Evolutionary conservation across 2,888 invertebrate genomes (phyloP).

Genomic region (Philereme transversata): DNA sequence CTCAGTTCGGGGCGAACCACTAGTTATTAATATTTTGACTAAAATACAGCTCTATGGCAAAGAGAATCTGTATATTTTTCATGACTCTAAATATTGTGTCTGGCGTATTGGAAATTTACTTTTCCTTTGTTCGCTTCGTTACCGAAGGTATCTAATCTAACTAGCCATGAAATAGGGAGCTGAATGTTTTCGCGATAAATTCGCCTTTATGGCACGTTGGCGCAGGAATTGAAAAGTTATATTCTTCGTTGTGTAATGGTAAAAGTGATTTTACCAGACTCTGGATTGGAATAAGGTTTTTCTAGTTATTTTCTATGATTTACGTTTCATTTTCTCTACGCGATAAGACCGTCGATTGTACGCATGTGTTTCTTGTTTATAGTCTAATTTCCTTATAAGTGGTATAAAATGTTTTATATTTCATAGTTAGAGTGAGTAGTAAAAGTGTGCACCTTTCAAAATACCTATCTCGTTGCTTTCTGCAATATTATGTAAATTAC

Average conservation of each 20-base stretch:
- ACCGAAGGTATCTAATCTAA: constrained; percentile 13
- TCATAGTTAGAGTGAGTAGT: too few species aligned
- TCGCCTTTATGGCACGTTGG: constrained; percentile 17
- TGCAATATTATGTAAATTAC: too few species aligned
- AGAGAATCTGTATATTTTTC: neutral
- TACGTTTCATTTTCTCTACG: neutral
- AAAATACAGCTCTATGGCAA: too few species aligned
- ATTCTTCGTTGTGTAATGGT: constrained; percentile 11
- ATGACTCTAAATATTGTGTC: constrained; percentile 27
- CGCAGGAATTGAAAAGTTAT: constrained; percentile 7
- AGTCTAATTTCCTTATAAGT: too few species aligned
- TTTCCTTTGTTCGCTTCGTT: constrained; percentile 21
- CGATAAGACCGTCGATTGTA: too few species aligned
- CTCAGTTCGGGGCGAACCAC: too few species aligned
- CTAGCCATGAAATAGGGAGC: constrained; percentile 16
- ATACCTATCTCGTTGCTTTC: too few species aligned
- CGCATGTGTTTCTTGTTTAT: too few species aligned
- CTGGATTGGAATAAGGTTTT: neutral
- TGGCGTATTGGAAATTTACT: constrained; percentile 12
- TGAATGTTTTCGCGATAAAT: constrained; percentile 24
- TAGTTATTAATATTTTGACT: too few species aligned
- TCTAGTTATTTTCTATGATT: neutral
- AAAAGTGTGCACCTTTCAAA: too few species aligned
- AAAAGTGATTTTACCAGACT: constrained; percentile 1
- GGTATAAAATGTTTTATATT: too few species aligned